Percentiles rank a stretch among this genome's conserved stretches.
Evolutionary conservation across 2,888 invertebrate genomes (phyloP).

Genomic region (Lycocerus yunnanus): DNA sequence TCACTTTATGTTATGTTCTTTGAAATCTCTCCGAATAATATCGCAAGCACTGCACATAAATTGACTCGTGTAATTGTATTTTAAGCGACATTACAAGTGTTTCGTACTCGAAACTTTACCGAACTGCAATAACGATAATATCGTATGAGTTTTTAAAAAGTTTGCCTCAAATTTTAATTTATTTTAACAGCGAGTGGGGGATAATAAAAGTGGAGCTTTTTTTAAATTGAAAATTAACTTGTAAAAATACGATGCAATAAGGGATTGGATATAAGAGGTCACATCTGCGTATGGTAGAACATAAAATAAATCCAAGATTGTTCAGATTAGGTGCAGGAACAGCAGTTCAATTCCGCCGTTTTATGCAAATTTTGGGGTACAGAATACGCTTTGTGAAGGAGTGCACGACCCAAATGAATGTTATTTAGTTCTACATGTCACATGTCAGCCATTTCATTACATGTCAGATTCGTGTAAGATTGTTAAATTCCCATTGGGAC

Average conservation of each 20-base stretch:
- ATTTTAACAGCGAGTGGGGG: background rate
- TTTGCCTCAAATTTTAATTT: background rate
- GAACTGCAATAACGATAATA: background rate
- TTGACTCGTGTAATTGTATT: constrained; percentile 25
- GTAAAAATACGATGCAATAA: constrained; percentile 18
- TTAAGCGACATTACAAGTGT: constrained; percentile 13
- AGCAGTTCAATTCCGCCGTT: constrained; percentile 44
- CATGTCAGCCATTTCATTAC: constrained; percentile 52
- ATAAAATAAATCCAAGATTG: constrained; percentile 50
- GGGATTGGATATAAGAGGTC: constrained; percentile 31
- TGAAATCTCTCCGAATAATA: constrained; percentile 1
- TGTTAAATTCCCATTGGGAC: constrained; percentile 48
- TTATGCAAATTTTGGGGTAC: constrained; percentile 46
- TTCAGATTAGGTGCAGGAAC: constrained; percentile 41
- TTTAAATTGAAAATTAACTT: constrained; percentile 10
- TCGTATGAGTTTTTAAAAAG: background rate
- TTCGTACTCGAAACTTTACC: background rate
- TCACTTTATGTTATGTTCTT: constrained; percentile 34
- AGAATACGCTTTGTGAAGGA: constrained; percentile 36
- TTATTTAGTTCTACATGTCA: constrained; percentile 51
- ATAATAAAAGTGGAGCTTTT: background rate
- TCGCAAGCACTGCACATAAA: constrained; percentile 19
- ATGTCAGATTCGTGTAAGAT: constrained; percentile 48
- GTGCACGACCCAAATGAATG: constrained; percentile 45
- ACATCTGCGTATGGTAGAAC: constrained; percentile 42